These are phyloP conservation scores for Andrena hattorfiana DNA, from an alignment of 2,888 invertebrate genomes.

Conservation along the genomic window DNA sequence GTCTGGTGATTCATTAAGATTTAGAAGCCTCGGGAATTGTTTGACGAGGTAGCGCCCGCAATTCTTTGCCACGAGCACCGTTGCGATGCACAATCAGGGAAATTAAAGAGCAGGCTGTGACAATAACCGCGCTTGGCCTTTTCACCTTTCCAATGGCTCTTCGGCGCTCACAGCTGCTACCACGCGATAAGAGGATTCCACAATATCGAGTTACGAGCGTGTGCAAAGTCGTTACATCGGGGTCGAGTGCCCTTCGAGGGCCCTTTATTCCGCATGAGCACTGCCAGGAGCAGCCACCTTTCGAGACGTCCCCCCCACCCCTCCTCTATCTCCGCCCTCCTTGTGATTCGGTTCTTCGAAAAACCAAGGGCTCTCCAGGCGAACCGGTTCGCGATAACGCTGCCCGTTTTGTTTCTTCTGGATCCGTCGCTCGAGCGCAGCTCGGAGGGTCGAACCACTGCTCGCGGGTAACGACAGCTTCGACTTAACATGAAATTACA, in stretches of 20 bases:
- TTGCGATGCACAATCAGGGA: constrained; percentile 13
- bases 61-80: not conserved
- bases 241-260: constrained; percentile 71
- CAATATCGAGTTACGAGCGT: constrained; percentile 75
- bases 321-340: constrained; percentile 35
- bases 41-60: rapidly evolving
- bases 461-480: not conserved
- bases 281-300: constrained; percentile 65
- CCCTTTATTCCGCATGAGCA: constrained; percentile 70
- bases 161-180: constrained; percentile 61
- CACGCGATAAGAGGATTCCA: constrained; percentile 74
- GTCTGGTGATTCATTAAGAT: too few species aligned
- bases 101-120: constrained; percentile 34
- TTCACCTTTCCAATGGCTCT: constrained; percentile 51
- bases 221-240: constrained; percentile 74
- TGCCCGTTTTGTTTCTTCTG: constrained; percentile 42
- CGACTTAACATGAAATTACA: not conserved
- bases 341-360: constrained; percentile 49
- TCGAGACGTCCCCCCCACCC: constrained; percentile 34
- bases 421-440: not conserved
- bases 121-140: constrained; percentile 43
- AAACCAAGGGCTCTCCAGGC: constrained; percentile 49
- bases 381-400: constrained; percentile 35
- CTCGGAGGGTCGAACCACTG: not conserved
- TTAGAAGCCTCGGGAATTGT: not conserved